Percentiles rank a stretch among this genome's conserved stretches.
Conservation (phyloP, 2,888 invertebrate species). For the Schrankia costaestrigalis region DNA sequence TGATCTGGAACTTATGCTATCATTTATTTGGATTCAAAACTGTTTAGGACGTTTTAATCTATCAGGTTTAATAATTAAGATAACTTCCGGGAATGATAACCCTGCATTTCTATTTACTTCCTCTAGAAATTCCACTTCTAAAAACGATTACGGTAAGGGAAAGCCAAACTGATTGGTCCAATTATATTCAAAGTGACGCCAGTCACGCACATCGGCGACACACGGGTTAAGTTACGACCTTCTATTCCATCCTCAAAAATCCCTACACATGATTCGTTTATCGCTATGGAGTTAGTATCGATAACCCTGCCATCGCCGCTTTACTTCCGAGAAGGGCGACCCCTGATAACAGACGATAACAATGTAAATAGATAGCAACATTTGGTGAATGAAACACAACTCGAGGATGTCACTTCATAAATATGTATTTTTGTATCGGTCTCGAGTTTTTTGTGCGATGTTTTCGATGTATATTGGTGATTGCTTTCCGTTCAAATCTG, state of each 20-base stretch:
- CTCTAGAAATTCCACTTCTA: constrained; percentile 10
- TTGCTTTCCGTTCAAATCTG: constrained; percentile 2
- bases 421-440: constrained; percentile 29
- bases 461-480: constrained; percentile 4
- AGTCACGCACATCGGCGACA: constrained; percentile 8
- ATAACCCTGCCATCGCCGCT: constrained; percentile 40
- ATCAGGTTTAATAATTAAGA: constrained; percentile 7
- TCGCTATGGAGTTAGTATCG: constrained; percentile 31
- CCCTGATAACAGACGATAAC: constrained; percentile 46
- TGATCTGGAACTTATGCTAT: too few species aligned
- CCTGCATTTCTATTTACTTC: constrained; percentile 10
- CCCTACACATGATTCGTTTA: constrained; percentile 31
- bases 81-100: constrained; percentile 6
- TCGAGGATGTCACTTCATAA: constrained; percentile 32
- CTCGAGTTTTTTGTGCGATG: constrained; percentile 12
- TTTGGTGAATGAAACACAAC: constrained; percentile 40
- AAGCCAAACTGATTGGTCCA: constrained; percentile 13
- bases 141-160: constrained; percentile 12
- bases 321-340: constrained; percentile 50
- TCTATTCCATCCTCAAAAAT: constrained; percentile 26
- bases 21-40: too few species aligned
- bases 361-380: constrained; percentile 37
- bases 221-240: constrained; percentile 6
- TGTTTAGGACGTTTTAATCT: too few species aligned
- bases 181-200: constrained; percentile 9